Percentiles rank a stretch among this genome's conserved stretches.
These are phyloP conservation scores for Cettia cetti DNA, from an alignment of 2,113 vertebrate species.

Conservation along the genomic window DNA sequence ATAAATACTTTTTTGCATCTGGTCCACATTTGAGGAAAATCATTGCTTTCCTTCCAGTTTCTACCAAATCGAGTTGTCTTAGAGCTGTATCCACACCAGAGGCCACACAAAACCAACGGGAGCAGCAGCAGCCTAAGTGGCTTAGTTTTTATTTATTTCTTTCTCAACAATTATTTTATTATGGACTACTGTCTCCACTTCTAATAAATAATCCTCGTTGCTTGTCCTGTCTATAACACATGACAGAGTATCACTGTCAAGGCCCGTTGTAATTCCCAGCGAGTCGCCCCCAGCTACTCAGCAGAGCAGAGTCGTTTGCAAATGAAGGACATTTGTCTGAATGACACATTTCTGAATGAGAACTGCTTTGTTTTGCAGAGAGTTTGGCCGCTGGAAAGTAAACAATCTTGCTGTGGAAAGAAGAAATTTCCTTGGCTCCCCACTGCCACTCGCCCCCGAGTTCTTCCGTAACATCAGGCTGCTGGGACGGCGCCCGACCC, in stretches of 20 bases:
- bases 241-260: not conserved
- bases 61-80: not conserved
- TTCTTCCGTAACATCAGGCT: conserved; percentile 93
- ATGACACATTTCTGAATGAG: conserved; percentile 51
- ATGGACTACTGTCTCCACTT: not conserved
- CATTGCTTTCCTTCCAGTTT: not conserved
- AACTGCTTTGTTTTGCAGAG: conserved; percentile 78
- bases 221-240: not conserved
- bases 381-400: conserved; percentile 98
- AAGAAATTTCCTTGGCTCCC: conserved; percentile 90
- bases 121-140: not conserved
- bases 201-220: not conserved
- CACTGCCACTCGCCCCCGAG: conserved; percentile 90
- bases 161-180: not conserved
- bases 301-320: conserved; percentile 24
- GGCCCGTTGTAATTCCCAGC: not conserved
- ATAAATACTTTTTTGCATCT: not conserved
- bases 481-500: conserved; percentile 89
- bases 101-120: not conserved
- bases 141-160: not conserved
- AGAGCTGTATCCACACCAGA: not conserved
- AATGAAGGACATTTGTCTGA: conserved; percentile 48
- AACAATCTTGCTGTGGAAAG: conserved; percentile 94
- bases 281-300: not conserved
- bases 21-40: not conserved